Conservation (phyloP, 2,797 vertebrate species). For the Astyanax mexicanus region DNA sequence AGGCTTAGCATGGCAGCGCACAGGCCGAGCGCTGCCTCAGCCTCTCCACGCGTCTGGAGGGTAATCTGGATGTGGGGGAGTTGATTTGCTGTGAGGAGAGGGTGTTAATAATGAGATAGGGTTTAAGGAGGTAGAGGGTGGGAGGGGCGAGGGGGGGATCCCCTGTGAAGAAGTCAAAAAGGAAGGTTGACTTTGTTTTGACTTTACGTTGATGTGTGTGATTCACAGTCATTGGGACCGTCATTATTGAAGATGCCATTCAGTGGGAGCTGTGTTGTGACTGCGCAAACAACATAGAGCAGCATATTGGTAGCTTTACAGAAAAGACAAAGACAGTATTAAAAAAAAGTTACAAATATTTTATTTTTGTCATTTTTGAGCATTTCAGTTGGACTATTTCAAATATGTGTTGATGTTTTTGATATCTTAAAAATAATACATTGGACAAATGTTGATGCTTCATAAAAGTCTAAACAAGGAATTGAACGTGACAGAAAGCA, state of each 20-base stretch:
- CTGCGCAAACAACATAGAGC: too few relatives aligned
- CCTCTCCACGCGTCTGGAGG: slow-evolving; percentile 54
- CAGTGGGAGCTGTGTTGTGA: neutral
- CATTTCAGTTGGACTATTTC: too few relatives aligned
- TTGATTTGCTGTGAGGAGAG: slow-evolving; percentile 49
- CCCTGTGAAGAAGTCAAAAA: slow-evolving; percentile 68
- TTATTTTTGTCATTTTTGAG: too few relatives aligned
- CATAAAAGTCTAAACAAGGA: too few relatives aligned
- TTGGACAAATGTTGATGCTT: too few relatives aligned
- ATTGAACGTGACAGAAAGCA: too few relatives aligned
- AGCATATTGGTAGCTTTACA: too few relatives aligned
- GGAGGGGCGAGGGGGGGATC: slow-evolving; percentile 50
- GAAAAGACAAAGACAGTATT: too few relatives aligned
- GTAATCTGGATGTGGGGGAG: slow-evolving; percentile 50
- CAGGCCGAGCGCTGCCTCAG: slow-evolving; percentile 36
- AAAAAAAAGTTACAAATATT: too few relatives aligned
- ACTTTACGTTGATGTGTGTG: slow-evolving; percentile 53
- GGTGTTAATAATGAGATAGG: slow-evolving; percentile 55
- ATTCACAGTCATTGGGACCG: slow-evolving; percentile 31
- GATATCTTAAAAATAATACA: too few relatives aligned
- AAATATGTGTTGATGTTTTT: too few relatives aligned
- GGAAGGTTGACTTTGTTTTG: slow-evolving; percentile 63
- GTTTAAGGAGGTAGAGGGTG: slow-evolving; percentile 46
- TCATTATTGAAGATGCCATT: neutral
- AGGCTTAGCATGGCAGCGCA: slow-evolving; percentile 82